Base-by-base conservation (phyloP, 2,113 vertebrate species). In the Ictidomys tridecemlineatus region DNA sequence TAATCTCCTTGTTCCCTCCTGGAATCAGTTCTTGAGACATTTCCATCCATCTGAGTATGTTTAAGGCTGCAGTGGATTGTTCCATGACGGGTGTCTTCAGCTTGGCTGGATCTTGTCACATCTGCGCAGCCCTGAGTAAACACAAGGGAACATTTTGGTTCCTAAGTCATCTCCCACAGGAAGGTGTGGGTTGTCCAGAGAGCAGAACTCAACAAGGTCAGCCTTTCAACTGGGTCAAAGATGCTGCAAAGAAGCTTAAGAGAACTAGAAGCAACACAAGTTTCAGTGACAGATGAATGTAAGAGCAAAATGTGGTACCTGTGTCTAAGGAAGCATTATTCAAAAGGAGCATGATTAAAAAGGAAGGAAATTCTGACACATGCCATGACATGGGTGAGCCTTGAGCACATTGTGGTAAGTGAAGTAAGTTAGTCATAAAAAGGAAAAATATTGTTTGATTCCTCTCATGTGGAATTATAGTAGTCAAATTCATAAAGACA, bases 11-110 rank as follows among this genome's bases (percentile, higher is more conserved):
- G 20, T 48, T 93, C 45, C 61, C 77, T 80, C 32, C 39, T 24
- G 56, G 61, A 87, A 78, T 91, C 16, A 2, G 63, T 72, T 93
- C 56, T 91, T 89, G 48, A 93, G 89, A 22, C 82, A 93, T 89
- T 91, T 84, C 79, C 88, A 78, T 85, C 26, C 32, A 5, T 42
- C 20, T 89, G 53, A 53, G 45, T 83, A 22, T 89, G 48, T 65
- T 37, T 58, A 90, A 96, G 20, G 51, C 73, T 78, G 45, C 51
- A 74, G 58, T 32, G 83, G 12, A 85, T n/a, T 20, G 61, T 93
- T 89, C 88, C 32, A 37, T 63, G 26, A 28, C 34, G 77, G 30
- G 10, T 13, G 77, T 87, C 72, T 22, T 37, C 11, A n/a, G 24
- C 16, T 42, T 34, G 67, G 10, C 34, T 77, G 22, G 78, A 39